Conservation (phyloP, 2,113 vertebrate genomes). For the Silurus asotus region DNA sequence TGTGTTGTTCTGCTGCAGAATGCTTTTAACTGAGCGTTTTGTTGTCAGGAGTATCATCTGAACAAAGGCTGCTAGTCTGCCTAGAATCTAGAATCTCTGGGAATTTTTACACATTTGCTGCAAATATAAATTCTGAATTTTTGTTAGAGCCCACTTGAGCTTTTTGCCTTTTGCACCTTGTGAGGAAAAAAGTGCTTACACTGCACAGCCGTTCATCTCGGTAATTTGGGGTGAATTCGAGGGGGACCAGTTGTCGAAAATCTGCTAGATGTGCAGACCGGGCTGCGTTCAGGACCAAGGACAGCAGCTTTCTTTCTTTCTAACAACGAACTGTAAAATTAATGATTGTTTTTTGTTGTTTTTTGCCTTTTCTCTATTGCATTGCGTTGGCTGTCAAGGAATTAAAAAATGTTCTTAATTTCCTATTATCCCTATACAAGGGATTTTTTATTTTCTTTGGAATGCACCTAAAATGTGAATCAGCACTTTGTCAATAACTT, state of each 20-base stretch:
- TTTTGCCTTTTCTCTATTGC: background rate
- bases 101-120: conserved; percentile 15
- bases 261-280: background rate
- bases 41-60: conserved; percentile 9
- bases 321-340: background rate
- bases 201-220: background rate
- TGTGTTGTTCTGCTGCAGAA: conserved; percentile 10
- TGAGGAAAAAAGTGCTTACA: background rate
- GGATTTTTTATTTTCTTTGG: background rate
- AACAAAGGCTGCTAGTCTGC: conserved; percentile 6
- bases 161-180: background rate
- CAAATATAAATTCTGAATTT: background rate
- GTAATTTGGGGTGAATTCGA: background rate
- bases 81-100: background rate
- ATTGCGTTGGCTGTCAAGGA: background rate
- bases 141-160: background rate
- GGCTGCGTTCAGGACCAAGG: conserved; percentile 58
- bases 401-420: background rate
- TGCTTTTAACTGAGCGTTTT: background rate
- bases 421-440: background rate
- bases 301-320: conserved; percentile 52
- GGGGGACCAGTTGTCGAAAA: background rate
- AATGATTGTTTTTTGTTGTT: no score
- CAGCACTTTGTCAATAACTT: background rate
- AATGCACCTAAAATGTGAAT: no score